A percentile compares a stretch with the other conserved stretches of the same genome.
These are phyloP conservation scores for Pectinophora gossypiella DNA, from an alignment of 1,140 invertebrate species.

Conservation along the genomic window DNA sequence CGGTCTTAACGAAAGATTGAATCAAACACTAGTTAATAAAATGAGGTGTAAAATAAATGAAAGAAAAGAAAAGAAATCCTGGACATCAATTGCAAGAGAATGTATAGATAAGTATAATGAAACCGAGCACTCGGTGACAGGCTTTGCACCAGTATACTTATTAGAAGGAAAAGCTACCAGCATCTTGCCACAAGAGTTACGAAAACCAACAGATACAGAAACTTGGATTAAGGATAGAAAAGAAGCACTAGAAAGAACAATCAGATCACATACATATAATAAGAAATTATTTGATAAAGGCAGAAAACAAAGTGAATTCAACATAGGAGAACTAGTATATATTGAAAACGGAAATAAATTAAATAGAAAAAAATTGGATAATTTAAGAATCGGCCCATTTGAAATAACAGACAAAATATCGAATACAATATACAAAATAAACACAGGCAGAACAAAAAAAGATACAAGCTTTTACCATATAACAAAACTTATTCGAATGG, in stretches of 20 bases:
- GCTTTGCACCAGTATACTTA: constrained; percentile 35
- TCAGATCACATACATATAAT: constrained; percentile 8
- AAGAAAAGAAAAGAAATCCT: no score
- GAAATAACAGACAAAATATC: no score
- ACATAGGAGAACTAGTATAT: constrained; percentile 3
- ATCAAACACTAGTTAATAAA: constrained; percentile 37
- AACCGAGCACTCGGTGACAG: constrained; percentile 33
- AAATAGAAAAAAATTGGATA: no score
- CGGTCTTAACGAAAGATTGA: constrained; percentile 37
- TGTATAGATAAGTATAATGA: constrained; percentile 42
- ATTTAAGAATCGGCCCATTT: no score
- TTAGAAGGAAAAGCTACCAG: constrained; percentile 26
- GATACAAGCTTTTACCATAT: no score
- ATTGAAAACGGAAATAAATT: no score
- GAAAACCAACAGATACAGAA: no score
- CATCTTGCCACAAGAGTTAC: constrained; percentile 28
- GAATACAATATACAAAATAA: no score
- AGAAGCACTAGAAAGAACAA: not conserved
- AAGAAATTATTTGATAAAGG: constrained; percentile 9
- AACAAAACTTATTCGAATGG: no score
- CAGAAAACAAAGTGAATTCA: not conserved
- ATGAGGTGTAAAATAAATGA: constrained; percentile 34
- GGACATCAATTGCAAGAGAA: no score
- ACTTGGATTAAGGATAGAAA: no score
- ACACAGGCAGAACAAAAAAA: no score